phyloP scores from a whole-genome alignment of 2,888 invertebrate species.

The Andrena trimmerana region DNA sequence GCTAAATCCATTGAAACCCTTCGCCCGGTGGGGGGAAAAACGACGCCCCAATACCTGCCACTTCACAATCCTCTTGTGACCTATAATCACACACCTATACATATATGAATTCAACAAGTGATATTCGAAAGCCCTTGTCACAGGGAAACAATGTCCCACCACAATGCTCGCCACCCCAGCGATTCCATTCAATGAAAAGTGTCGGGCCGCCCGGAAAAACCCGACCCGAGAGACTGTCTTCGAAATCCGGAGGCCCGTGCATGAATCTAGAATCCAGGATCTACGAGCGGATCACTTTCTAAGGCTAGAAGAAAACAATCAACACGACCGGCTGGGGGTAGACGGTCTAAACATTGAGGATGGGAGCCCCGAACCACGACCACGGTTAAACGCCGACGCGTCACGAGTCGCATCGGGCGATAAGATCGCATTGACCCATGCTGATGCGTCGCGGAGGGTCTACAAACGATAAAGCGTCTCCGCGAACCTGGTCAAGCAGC shows the following conservation, averaged over 20 bases:
- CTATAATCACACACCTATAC: conserved; percentile 34
- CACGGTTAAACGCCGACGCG: conserved; percentile 56
- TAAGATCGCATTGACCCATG: conserved; percentile 56
- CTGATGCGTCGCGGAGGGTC: conserved; percentile 34
- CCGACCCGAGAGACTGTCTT: not conserved
- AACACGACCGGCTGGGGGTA: conserved; percentile 1
- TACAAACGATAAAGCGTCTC: conserved; percentile 32
- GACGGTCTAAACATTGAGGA: not conserved
- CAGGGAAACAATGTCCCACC: conserved; percentile 13
- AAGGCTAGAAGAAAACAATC: not conserved
- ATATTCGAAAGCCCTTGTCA: conserved; percentile 43
- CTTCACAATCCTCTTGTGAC: conserved; percentile 33
- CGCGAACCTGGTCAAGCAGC: conserved; percentile 40
- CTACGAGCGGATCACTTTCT: not conserved
- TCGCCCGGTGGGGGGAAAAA: not conserved
- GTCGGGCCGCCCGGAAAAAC: not conserved
- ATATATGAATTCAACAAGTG: conserved; percentile 59
- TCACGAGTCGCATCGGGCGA: conserved; percentile 44
- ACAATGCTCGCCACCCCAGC: not conserved
- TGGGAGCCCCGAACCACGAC: conserved; percentile 48
- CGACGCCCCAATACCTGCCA: not conserved
- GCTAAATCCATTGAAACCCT: conserved; percentile 4
- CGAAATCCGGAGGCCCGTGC: not conserved
- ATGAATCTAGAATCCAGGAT: not conserved
- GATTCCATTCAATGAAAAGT: not conserved